These are phyloP conservation scores for Coregonus suidteri DNA, from an alignment of 2,797 vertebrate species.

Conservation along the genomic window DNA sequence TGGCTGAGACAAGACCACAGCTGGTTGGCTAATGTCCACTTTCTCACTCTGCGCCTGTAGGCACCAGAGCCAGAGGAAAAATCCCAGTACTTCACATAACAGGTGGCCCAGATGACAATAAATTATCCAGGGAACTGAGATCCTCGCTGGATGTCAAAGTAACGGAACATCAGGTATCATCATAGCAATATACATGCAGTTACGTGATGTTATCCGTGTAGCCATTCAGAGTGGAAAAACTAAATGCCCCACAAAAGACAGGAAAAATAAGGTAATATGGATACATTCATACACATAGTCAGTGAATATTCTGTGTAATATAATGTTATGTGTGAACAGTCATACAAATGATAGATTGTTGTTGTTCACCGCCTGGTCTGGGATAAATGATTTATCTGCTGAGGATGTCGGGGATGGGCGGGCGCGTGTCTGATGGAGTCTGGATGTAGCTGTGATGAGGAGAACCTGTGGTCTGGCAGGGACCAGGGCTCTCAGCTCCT, in stretches of 20 bases:
- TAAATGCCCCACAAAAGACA: not conserved
- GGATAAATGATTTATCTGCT: slow-evolving; percentile 60
- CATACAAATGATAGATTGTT: slow-evolving; percentile 1
- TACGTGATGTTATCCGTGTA: not conserved
- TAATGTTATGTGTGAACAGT: slow-evolving; percentile 9
- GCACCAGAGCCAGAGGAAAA: not conserved
- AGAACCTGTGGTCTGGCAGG: slow-evolving; percentile 8
- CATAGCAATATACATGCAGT: not conserved
- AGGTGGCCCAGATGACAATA: not conserved
- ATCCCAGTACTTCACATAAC: not conserved
- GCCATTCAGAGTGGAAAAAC: not conserved
- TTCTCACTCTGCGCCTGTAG: not conserved
- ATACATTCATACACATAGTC: not conserved
- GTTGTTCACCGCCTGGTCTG: slow-evolving; percentile 15
- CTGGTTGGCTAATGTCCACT: not conserved
- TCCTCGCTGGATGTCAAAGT: not conserved
- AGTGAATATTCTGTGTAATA: not conserved
- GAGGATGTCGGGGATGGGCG: not conserved
- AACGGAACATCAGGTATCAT: not conserved
- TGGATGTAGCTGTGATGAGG: slow-evolving; percentile 56
- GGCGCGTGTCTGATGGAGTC: slow-evolving; percentile 42
- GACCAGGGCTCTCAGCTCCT: slow-evolving; percentile 14
- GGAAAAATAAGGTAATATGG: slow-evolving; percentile 46
- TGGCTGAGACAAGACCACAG: not conserved
- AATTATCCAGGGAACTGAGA: slow-evolving; percentile 1